phyloP scores from a whole-genome alignment of 2,113 vertebrate genomes.

The Guaruba guarouba region DNA sequence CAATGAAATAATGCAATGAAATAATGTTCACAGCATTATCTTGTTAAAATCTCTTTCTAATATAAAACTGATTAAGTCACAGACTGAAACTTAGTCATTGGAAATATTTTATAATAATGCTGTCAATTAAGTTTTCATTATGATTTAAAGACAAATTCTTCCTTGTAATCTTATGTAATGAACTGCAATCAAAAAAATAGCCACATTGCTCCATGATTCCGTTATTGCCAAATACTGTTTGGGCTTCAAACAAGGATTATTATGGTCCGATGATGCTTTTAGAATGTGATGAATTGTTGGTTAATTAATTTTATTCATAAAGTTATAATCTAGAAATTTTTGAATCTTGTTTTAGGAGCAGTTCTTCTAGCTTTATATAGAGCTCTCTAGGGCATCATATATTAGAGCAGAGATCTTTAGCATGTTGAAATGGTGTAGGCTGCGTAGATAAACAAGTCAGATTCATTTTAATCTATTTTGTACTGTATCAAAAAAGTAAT shows the following conservation, averaged over 20 bases:
- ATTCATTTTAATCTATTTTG: constrained; percentile 5
- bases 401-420: background rate
- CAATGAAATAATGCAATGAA: constrained; percentile 21
- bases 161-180: constrained; percentile 36
- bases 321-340: background rate
- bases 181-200: constrained; percentile 38
- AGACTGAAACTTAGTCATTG: constrained; percentile 18
- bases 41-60: constrained; percentile 24
- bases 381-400: background rate
- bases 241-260: constrained; percentile 19
- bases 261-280: constrained; percentile 26
- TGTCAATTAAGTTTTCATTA: constrained; percentile 40
- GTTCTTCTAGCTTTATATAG: background rate
- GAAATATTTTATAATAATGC: constrained; percentile 3
- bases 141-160: constrained; percentile 31
- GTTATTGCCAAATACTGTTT: constrained; percentile 40
- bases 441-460: constrained; percentile 9
- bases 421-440: background rate
- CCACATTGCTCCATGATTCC: background rate
- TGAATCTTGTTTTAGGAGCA: background rate
- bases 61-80: constrained; percentile 38
- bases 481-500: constrained; percentile 26
- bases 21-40: constrained; percentile 11
- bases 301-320: constrained; percentile 55
- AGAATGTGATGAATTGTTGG: constrained; percentile 42